Percentiles rank a stretch among this genome's conserved stretches.
phyloP scores from a whole-genome alignment of 1,140 invertebrate genomes.

The Neocloeon triangulifer region DNA sequence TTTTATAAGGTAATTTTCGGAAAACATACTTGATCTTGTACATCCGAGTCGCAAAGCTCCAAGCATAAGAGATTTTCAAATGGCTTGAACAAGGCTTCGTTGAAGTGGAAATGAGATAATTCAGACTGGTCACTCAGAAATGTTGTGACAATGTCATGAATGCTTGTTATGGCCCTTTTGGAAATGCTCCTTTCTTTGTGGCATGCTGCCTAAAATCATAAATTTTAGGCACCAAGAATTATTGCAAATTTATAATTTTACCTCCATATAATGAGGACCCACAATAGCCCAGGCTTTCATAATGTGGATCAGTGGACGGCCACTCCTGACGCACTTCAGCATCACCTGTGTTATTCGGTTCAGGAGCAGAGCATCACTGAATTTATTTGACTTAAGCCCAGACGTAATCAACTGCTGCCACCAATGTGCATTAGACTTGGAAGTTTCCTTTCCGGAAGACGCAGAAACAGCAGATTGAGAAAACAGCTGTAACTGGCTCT shows the following conservation, averaged over 20 bases:
- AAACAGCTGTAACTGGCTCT: constrained; percentile 56
- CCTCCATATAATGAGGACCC: constrained; percentile 79
- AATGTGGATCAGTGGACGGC: constrained; percentile 67
- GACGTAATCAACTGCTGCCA: constrained; percentile 7
- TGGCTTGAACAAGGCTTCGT: constrained; percentile 82
- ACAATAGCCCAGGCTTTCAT: constrained; percentile 78
- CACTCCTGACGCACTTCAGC: constrained; percentile 62
- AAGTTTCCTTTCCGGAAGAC: too few relatives aligned
- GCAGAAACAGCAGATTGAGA: constrained; percentile 9
- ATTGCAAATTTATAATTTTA: constrained; percentile 12
- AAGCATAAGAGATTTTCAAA: constrained; percentile 85
- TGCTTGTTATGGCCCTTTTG: constrained; percentile 79
- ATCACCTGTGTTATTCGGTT: constrained; percentile 69
- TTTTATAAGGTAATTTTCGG: constrained; percentile 2
- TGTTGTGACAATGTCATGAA: constrained; percentile 76
- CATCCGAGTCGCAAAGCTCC: constrained; percentile 75
- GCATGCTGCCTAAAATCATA: constrained; percentile 48
- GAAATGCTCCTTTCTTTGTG: constrained; percentile 72
- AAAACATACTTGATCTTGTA: constrained; percentile 49
- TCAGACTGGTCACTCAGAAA: constrained; percentile 74
- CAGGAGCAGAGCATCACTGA: constrained; percentile 24
- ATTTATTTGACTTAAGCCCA: constrained; percentile 6
- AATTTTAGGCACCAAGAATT: background rate
- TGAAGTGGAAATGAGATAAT: constrained; percentile 81
- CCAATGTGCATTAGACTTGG: too few relatives aligned